A percentile compares a stretch with the other conserved stretches of the same genome.
Evolutionary conservation across 2,113 vertebrate genomes (phyloP).

Genomic region (Cinclus mexicanus): DNA sequence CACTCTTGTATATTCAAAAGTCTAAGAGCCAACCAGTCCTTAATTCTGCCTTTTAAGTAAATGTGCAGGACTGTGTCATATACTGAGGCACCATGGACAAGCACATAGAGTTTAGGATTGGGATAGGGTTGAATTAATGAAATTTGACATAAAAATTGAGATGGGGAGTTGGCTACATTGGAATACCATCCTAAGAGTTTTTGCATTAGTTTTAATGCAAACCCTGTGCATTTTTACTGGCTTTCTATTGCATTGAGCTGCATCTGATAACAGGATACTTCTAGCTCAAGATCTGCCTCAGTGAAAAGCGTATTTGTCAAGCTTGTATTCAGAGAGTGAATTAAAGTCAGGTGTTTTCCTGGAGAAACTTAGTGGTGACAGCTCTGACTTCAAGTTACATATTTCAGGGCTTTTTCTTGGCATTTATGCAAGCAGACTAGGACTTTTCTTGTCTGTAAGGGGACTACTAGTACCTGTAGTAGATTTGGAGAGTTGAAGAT

Average conservation of each 20-base stretch:
- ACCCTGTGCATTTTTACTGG: neutral
- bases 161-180: neutral
- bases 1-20: neutral
- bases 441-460: neutral
- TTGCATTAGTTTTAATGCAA: neutral
- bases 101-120: neutral
- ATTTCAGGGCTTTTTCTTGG: slow-evolving; percentile 6
- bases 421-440: neutral
- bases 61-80: neutral
- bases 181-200: neutral
- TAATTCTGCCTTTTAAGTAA: neutral
- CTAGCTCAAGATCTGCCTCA: neutral
- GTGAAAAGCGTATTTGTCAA: neutral
- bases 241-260: neutral
- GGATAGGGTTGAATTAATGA: neutral
- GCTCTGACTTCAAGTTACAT: neutral
- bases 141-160: neutral
- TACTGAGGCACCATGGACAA: neutral
- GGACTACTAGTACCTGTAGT: neutral
- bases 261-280: neutral
- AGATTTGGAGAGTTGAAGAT: neutral
- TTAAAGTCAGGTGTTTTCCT: neutral
- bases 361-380: neutral
- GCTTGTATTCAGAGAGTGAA: neutral
- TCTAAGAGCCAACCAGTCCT: neutral